These are phyloP conservation scores for Cherax destructor DNA, from an alignment of 1,140 invertebrate species.

Conservation along the genomic window DNA sequence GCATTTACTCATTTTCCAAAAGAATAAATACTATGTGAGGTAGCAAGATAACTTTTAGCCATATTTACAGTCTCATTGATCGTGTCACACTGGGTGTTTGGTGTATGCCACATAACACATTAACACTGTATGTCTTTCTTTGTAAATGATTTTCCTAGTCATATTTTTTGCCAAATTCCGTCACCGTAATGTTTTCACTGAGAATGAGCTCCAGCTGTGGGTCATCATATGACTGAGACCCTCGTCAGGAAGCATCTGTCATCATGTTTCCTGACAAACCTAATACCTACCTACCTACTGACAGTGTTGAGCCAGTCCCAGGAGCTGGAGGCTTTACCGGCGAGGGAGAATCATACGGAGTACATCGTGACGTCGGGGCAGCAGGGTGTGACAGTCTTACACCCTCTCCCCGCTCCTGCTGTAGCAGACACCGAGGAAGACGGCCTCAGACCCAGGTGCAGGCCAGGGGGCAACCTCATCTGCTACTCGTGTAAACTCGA, in stretches of 20 bases:
- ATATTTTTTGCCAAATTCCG: not conserved
- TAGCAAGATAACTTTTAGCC: no score
- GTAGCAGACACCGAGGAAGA: no score
- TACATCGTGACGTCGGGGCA: not conserved
- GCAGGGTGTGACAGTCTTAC: not conserved
- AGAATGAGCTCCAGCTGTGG: not conserved
- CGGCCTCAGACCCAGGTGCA: not conserved
- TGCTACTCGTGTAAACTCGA: conserved; percentile 67
- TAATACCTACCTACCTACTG: not conserved
- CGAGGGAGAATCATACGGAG: not conserved
- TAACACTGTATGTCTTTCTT: not conserved
- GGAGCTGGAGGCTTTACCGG: not conserved
- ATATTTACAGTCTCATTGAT: no score
- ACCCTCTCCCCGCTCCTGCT: not conserved
- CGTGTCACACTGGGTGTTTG: no score
- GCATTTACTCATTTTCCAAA: no score
- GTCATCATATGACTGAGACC: not conserved
- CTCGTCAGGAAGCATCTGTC: not conserved
- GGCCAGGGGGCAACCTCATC: conserved; percentile 36
- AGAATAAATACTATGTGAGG: no score
- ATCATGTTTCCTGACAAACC: not conserved
- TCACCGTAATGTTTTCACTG: not conserved
- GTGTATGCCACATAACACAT: not conserved
- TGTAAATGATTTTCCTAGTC: not conserved
- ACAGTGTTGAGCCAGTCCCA: not conserved